phyloP scores from a whole-genome alignment of 2,113 vertebrate species.

The Cochlearius cochlearius region DNA sequence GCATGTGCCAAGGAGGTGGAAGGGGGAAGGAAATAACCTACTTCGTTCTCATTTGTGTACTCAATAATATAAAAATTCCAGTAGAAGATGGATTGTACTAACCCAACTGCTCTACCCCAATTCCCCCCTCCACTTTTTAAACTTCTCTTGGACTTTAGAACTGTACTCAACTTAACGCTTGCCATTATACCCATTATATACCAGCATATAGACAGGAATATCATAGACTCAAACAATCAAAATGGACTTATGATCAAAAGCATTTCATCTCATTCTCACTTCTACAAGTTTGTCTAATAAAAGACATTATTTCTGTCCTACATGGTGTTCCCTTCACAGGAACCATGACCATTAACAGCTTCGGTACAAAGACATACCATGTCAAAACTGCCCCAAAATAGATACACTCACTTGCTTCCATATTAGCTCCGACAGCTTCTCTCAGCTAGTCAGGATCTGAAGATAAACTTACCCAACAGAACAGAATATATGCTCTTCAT shows the following conservation, averaged over 20 bases:
- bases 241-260: background rate
- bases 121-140: background rate
- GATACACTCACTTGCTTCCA: background rate
- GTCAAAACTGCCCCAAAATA: background rate
- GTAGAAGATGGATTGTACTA: background rate
- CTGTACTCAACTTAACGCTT: background rate
- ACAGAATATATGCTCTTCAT: background rate
- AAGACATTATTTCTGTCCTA: background rate
- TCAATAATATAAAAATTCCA: background rate
- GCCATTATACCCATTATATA: background rate
- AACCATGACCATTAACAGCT: background rate
- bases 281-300: background rate
- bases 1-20: background rate
- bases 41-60: background rate
- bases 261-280: background rate
- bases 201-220: background rate
- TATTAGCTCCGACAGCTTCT: background rate
- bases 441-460: background rate
- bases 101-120: background rate
- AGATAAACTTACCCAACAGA: background rate
- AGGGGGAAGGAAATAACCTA: background rate
- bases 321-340: accelerated
- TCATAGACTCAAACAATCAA: background rate
- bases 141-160: background rate
- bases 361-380: background rate